Conservation (phyloP, 2,888 invertebrate genomes). For the Aphidius colemani region DNA sequence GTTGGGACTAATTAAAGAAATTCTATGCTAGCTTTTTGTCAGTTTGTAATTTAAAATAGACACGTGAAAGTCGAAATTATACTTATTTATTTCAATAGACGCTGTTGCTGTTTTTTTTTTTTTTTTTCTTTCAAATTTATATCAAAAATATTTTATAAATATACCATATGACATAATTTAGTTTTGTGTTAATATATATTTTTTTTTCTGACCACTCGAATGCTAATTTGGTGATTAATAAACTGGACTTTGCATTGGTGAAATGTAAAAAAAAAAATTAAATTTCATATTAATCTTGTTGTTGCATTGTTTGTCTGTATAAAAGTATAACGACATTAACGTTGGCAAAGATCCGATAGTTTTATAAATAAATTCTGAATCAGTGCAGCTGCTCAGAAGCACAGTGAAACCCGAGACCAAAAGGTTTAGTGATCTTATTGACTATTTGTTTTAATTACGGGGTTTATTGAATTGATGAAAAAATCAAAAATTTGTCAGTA, state of each 20-base stretch:
- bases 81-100: no score
- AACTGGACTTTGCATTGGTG: background rate
- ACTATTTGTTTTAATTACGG: background rate
- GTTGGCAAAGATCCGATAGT: slow-evolving; percentile 51
- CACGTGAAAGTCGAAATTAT: slow-evolving; percentile 50
- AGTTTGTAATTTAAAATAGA: slow-evolving; percentile 58
- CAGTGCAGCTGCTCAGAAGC: slow-evolving; percentile 44
- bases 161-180: background rate
- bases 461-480: no score
- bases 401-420: slow-evolving; percentile 24
- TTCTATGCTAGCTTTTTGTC: slow-evolving; percentile 54
- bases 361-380: slow-evolving; percentile 57
- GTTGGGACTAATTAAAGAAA: slow-evolving; percentile 57
- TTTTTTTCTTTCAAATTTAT: background rate
- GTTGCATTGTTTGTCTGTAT: slow-evolving; percentile 20
- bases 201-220: background rate
- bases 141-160: no score
- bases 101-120: background rate
- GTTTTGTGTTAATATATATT: background rate
- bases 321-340: slow-evolving; percentile 36
- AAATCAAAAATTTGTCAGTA: background rate
- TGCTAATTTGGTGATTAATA: background rate
- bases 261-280: slow-evolving; percentile 21
- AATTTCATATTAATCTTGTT: slow-evolving; percentile 14
- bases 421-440: slow-evolving; percentile 11